Percentiles rank a stretch among this genome's conserved stretches.
These are phyloP conservation scores for Prorops nasuta DNA, from an alignment of 1,140 invertebrate species.

Conservation along the genomic window DNA sequence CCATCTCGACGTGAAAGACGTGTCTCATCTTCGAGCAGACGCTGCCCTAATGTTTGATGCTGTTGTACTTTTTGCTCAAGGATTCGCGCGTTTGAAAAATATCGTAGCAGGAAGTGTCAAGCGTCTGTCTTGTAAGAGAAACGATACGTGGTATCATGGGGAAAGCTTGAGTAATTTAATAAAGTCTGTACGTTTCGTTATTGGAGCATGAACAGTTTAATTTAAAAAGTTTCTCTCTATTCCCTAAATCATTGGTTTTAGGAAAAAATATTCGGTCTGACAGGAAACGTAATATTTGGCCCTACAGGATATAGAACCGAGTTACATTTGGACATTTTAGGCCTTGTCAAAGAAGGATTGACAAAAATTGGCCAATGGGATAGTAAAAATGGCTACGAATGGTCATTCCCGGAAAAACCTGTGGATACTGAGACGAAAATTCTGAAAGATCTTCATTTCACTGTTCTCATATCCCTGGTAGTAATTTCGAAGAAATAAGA, in stretches of 20 bases:
- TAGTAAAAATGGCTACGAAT: constrained; percentile 54
- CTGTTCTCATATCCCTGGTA: constrained; percentile 81
- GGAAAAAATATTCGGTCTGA: constrained; percentile 61
- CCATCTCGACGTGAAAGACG: constrained; percentile 28
- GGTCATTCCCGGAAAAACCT: constrained; percentile 53
- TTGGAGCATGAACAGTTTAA: too few species aligned
- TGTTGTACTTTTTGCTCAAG: constrained; percentile 87
- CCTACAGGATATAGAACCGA: constrained; percentile 75
- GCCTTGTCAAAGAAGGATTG: constrained; percentile 66
- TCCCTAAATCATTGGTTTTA: constrained; percentile 2
- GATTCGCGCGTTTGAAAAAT: constrained; percentile 82
- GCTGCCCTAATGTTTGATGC: constrained; percentile 92
- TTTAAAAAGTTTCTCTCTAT: too few species aligned
- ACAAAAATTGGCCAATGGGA: constrained; percentile 73
- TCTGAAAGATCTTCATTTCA: constrained; percentile 77
- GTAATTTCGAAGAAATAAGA: too few species aligned
- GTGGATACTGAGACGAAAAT: not conserved
- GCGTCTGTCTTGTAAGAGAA: constrained; percentile 73
- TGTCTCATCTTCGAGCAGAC: constrained; percentile 69
- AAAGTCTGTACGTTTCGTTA: constrained; percentile 66
- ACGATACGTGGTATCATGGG: constrained; percentile 74
- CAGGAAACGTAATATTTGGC: constrained; percentile 79
- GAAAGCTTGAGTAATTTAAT: constrained; percentile 81
- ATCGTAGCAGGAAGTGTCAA: constrained; percentile 78
- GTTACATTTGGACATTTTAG: constrained; percentile 75